A percentile compares a stretch with the other conserved stretches of the same genome.
Conservation (phyloP, 1,140 invertebrate species). For the Sycophaga agraensis region DNA sequence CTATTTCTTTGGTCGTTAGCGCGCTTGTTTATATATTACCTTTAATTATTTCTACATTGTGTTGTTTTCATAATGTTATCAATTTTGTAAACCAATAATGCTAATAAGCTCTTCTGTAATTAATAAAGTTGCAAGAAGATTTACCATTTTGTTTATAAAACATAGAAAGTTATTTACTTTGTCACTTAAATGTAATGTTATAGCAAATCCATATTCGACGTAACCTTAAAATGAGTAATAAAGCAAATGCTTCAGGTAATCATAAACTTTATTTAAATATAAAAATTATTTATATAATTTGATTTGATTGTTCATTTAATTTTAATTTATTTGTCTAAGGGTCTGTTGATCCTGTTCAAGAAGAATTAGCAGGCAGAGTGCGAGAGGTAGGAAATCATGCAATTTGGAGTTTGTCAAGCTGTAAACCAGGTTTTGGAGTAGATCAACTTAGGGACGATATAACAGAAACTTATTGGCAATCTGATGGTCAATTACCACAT, state of each 20-base stretch:
- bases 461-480: conserved; percentile 98
- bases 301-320: neutral
- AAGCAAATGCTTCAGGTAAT: conserved; percentile 22
- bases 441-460: conserved; percentile 94
- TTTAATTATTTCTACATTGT: too few relatives aligned
- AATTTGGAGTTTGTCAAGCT: conserved; percentile 97
- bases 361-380: conserved; percentile 75
- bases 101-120: neutral
- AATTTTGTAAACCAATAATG: too few relatives aligned
- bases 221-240: conserved; percentile 8
- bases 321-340: conserved; percentile 25
- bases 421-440: conserved; percentile 98
- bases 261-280: neutral
- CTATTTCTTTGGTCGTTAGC: too few relatives aligned
- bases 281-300: neutral
- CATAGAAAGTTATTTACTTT: neutral
- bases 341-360: conserved; percentile 68
- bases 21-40: too few relatives aligned
- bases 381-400: conserved; percentile 94
- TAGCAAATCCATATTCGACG: neutral
- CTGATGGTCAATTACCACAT: conserved; percentile 97
- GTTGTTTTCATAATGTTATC: too few relatives aligned
- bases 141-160: neutral
- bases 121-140: neutral
- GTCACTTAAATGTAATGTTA: too few relatives aligned